Percentiles rank a stretch among this genome's conserved stretches.
Conservation (phyloP, 2,113 vertebrate species). For the Notarius quadriscutis region DNA sequence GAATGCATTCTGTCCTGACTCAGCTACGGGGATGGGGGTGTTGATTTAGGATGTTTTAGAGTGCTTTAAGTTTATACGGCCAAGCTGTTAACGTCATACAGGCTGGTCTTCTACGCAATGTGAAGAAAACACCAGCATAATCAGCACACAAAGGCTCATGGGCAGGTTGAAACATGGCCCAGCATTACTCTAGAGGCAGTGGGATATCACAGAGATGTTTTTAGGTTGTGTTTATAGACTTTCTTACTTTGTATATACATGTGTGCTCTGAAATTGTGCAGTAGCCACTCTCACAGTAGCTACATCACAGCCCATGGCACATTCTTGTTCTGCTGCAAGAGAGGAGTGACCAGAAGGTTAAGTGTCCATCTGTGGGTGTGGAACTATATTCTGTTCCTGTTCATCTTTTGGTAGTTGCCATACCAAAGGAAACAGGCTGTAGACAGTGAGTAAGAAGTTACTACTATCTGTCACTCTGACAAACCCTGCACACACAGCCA, state of each 20-base stretch:
- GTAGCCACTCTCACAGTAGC: background rate
- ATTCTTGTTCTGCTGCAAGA: background rate
- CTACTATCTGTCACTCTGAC: background rate
- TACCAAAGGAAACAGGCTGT: constrained; percentile 20
- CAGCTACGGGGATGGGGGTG: no score
- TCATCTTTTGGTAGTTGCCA: constrained; percentile 13
- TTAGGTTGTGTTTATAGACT: constrained; percentile 2
- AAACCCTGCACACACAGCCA: constrained; percentile 4
- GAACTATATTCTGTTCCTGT: constrained; percentile 15
- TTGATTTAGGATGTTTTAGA: background rate
- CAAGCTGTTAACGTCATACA: background rate
- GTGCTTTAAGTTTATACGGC: background rate
- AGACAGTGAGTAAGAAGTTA: constrained; percentile 20
- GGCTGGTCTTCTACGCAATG: background rate
- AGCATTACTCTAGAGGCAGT: constrained; percentile 3
- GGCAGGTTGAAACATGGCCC: constrained; percentile 16
- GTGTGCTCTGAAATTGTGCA: constrained; percentile 1
- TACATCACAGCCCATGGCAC: background rate
- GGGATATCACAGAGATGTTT: background rate
- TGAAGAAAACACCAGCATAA: background rate
- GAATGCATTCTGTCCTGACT: background rate
- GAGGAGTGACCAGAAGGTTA: no score
- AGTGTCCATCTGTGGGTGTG: background rate
- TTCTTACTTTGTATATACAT: background rate
- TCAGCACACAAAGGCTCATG: background rate